phyloP scores from a whole-genome alignment of 2,888 invertebrate species.

The Pyrrhosoma nymphula region DNA sequence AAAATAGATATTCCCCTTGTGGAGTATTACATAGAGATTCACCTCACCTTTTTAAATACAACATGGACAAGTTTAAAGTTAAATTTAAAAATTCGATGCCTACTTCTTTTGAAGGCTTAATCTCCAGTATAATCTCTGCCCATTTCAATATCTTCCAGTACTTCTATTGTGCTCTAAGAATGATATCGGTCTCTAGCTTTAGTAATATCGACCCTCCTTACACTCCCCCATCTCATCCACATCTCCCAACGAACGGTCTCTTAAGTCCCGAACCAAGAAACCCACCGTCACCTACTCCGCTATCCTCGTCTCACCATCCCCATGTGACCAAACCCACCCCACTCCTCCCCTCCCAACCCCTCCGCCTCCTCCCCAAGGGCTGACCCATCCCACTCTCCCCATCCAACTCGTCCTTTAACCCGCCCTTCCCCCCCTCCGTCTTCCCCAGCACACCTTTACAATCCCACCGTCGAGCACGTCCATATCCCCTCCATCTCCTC shows the following conservation, averaged over 20 bases:
- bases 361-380: background rate
- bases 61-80: no score
- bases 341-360: background rate
- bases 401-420: background rate
- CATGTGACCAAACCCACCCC: background rate
- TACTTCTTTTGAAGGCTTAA: no score
- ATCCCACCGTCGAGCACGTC: background rate
- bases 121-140: no score
- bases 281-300: background rate
- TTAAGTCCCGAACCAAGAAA: background rate
- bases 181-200: background rate
- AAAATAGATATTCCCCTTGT: no score
- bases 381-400: conserved; percentile 6
- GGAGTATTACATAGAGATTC: no score
- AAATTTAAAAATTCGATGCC: no score
- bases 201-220: background rate
- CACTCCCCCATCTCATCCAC: background rate
- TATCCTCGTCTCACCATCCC: background rate
- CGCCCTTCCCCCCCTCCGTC: background rate
- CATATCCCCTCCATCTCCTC: background rate
- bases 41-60: no score
- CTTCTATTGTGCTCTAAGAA: no score
- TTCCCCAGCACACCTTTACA: background rate
- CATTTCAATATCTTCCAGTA: no score
- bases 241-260: background rate